Evolutionary conservation across 2,888 invertebrate species (phyloP).

Genomic region (Dexiosoma caninum): DNA sequence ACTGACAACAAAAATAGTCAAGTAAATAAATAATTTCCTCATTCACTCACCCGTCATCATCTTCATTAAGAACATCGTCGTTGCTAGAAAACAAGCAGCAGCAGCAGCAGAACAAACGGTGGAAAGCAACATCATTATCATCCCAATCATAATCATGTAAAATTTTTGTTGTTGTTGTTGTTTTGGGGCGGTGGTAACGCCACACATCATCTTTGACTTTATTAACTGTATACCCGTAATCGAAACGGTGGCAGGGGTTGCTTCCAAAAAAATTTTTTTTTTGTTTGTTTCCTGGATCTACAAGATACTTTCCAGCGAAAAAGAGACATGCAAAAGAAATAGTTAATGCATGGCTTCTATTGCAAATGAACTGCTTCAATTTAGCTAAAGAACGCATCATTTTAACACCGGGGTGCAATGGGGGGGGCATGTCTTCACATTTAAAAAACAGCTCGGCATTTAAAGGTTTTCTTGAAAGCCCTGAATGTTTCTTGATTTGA

Average conservation of each 20-base stretch:
- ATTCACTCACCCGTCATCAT: background rate
- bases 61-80: conserved; percentile 17
- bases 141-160: no score
- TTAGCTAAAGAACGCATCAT: no score
- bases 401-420: no score
- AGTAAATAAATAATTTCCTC: conserved; percentile 27
- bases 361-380: no score
- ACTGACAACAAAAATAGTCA: conserved; percentile 26
- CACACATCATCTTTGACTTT: background rate
- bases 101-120: background rate
- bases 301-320: background rate
- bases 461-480: no score
- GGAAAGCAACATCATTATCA: conserved; percentile 4
- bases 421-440: no score
- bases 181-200: background rate
- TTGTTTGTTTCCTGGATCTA: conserved; percentile 16
- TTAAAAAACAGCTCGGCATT: no score
- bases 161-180: background rate
- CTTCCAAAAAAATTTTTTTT: background rate
- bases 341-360: no score
- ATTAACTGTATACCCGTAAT: background rate
- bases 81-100: background rate
- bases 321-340: no score
- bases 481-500: no score
- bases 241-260: conserved; percentile 4